Conservation (phyloP, 2,797 vertebrate genomes). For the Arctocebus calabarensis region DNA sequence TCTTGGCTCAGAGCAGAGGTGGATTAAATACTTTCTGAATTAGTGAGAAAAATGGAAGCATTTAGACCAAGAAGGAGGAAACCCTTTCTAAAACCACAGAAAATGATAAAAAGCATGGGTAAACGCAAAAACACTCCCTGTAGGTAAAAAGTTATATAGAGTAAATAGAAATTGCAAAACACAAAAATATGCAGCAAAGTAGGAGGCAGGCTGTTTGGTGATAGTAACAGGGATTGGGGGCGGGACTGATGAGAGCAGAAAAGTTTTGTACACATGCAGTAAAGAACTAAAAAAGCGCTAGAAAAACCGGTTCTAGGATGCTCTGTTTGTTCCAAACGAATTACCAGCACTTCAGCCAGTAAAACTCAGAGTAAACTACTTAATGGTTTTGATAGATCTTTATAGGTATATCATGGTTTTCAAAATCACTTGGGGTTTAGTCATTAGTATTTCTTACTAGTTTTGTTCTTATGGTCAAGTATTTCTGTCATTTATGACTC, state of each 20-base stretch:
- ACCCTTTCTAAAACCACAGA: not conserved
- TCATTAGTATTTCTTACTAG: not conserved
- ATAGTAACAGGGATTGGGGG: not conserved
- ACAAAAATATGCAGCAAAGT: not conserved
- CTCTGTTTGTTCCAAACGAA: not conserved
- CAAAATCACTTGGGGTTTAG: not conserved
- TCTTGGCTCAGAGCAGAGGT: conserved; percentile 20
- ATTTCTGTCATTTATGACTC: not conserved
- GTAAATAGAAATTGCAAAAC: not conserved
- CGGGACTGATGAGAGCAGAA: not conserved
- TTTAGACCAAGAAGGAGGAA: conserved; percentile 3
- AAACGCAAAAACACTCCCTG: not conserved
- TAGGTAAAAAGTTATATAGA: not conserved
- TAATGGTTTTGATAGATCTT: conserved; percentile 1
- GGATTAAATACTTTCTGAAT: not conserved
- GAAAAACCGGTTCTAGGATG: not conserved
- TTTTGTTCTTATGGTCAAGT: conserved; percentile 27
- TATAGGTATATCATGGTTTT: not conserved
- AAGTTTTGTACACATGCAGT: not conserved
- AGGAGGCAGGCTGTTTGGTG: not conserved
- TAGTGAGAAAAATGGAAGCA: conserved; percentile 19
- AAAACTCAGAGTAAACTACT: not conserved
- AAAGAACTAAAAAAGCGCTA: not conserved
- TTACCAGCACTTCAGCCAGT: not conserved
- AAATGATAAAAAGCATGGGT: not conserved